Evolutionary conservation across 2,797 vertebrate species (phyloP).

Genomic region (Sebastes iracundus): DNA sequence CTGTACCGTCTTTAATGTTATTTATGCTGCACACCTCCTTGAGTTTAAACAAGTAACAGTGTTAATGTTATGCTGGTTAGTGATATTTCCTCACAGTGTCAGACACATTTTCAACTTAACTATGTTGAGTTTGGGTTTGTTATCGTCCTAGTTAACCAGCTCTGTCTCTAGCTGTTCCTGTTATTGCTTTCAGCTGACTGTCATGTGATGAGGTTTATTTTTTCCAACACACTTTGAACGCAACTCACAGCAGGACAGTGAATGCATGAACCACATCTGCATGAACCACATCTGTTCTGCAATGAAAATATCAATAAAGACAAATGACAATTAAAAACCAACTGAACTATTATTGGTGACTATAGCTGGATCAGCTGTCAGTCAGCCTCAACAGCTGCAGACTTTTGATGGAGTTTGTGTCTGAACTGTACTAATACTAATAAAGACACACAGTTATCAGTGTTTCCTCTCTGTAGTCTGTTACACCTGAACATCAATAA

Average conservation of each 20-base stretch:
- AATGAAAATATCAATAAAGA: too few species aligned
- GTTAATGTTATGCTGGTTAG: neutral
- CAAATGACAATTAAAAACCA: too few species aligned
- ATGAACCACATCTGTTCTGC: too few species aligned
- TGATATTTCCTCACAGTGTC: too few species aligned
- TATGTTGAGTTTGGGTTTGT: neutral
- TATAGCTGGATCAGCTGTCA: too few species aligned
- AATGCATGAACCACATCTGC: too few species aligned
- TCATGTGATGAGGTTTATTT: constrained; percentile 70
- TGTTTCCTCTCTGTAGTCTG: too few species aligned
- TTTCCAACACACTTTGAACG: neutral
- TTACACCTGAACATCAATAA: too few species aligned
- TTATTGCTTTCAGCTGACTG: constrained; percentile 66
- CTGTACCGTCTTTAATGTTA: neutral
- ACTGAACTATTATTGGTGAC: too few species aligned
- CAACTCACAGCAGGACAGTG: neutral
- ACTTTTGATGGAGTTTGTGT: neutral
- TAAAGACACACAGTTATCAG: too few species aligned
- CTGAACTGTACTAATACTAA: neutral
- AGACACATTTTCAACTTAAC: neutral
- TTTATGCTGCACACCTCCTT: neutral
- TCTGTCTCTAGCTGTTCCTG: neutral
- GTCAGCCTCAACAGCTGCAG: too few species aligned
- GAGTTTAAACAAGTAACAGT: neutral
- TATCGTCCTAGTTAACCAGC: neutral